These are phyloP conservation scores for Dolichomitus sp. DNA, from an alignment of 2,888 invertebrate species.

Conservation along the genomic window DNA sequence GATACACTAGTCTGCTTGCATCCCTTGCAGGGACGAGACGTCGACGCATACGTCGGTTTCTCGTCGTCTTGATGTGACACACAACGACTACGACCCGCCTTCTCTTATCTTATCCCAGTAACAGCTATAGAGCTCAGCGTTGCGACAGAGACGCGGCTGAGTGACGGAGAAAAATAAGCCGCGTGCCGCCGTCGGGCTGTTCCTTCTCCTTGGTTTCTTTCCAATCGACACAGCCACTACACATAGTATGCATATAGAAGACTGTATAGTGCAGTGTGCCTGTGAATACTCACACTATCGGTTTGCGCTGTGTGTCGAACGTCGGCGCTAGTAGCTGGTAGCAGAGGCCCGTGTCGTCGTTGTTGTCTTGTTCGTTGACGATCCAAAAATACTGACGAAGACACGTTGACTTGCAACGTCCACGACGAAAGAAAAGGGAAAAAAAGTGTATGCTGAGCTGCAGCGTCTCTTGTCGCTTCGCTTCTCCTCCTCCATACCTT, in stretches of 20 bases:
- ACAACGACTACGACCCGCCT: not conserved
- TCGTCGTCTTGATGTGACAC: slow-evolving; percentile 11
- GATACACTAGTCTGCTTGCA: not conserved
- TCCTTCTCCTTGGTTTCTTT: not conserved
- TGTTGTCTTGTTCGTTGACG: slow-evolving; percentile 48
- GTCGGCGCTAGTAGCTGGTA: not conserved
- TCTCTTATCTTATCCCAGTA: slow-evolving; percentile 9
- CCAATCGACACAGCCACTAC: not conserved
- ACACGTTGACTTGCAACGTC: slow-evolving; percentile 41
- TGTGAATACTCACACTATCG: not conserved
- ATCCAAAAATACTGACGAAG: slow-evolving; percentile 59
- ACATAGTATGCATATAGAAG: not conserved
- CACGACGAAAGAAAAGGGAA: slow-evolving; percentile 18
- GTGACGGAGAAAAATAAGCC: slow-evolving; percentile 47
- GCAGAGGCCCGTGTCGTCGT: slow-evolving; percentile 14
- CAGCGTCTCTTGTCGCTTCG: slow-evolving; percentile 29
- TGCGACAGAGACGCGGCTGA: slow-evolving; percentile 18
- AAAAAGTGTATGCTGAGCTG: slow-evolving; percentile 22
- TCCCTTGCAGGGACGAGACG: not conserved
- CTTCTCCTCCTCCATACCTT: not conserved
- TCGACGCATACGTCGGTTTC: not conserved
- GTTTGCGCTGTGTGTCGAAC: not conserved
- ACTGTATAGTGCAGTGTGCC: not conserved
- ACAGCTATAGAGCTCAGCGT: not conserved
- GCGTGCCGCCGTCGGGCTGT: slow-evolving; percentile 1